Conservation (phyloP, 2,888 invertebrate species). For the Leptogaster cylindrica region DNA sequence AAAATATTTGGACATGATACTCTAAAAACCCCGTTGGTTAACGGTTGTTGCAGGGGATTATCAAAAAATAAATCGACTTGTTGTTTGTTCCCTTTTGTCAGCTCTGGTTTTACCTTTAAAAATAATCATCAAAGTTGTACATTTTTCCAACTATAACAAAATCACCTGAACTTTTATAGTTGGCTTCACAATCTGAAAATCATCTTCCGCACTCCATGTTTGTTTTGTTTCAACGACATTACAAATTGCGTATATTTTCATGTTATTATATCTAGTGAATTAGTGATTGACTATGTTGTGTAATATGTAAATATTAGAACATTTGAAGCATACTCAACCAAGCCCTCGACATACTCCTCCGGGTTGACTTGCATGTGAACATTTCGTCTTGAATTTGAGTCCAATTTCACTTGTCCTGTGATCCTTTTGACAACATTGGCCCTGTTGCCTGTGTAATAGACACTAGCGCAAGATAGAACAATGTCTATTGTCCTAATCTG, state of each 20-base stretch:
- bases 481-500: constrained; percentile 69
- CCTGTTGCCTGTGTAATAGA: constrained; percentile 79
- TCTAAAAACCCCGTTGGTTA: constrained; percentile 74
- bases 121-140: not conserved
- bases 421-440: constrained; percentile 74
- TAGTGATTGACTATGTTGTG: not conserved
- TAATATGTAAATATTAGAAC: no score
- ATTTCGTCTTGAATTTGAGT: constrained; percentile 69
- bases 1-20: constrained; percentile 73
- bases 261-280: constrained; percentile 64
- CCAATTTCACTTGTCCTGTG: constrained; percentile 69
- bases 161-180: constrained; percentile 73
- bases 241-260: constrained; percentile 80
- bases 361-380: constrained; percentile 66
- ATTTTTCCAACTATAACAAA: no score
- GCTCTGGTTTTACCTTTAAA: constrained; percentile 59
- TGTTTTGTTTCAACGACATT: constrained; percentile 82
- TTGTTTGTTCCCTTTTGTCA: constrained; percentile 65
- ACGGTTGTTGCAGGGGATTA: constrained; percentile 71
- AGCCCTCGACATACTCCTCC: constrained; percentile 76
- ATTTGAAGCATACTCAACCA: constrained; percentile 75
- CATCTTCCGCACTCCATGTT: constrained; percentile 83
- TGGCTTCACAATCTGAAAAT: constrained; percentile 80
- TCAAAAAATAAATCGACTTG: constrained; percentile 68
- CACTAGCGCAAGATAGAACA: constrained; percentile 71